These are phyloP conservation scores for Cyclopterus lumpus DNA, from an alignment of 2,797 vertebrate species.

Conservation along the genomic window DNA sequence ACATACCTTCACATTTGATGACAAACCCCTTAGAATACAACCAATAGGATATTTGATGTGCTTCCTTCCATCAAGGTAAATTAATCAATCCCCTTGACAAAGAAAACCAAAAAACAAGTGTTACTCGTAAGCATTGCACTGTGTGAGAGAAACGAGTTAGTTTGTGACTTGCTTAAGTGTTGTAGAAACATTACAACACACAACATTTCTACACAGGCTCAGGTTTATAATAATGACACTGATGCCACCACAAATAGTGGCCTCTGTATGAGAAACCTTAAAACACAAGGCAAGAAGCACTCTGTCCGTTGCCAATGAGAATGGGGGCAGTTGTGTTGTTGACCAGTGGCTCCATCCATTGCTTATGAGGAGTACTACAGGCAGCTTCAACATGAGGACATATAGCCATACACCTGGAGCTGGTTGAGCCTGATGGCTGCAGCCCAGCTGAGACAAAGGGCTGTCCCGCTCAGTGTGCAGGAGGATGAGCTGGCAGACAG, in stretches of 20 bases:
- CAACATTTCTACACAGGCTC: not conserved
- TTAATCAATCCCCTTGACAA: conserved; percentile 45
- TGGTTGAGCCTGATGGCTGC: conserved; percentile 62
- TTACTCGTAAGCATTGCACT: not conserved
- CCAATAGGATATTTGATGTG: conserved; percentile 40
- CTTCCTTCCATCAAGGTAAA: conserved; percentile 71
- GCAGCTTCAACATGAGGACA: conserved; percentile 46
- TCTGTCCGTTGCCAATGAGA: not conserved
- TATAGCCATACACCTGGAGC: conserved; percentile 67
- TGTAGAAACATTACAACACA: not conserved
- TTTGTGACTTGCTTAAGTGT: not conserved
- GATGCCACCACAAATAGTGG: not conserved
- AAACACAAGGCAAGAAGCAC: not conserved
- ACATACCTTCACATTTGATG: conserved; percentile 87
- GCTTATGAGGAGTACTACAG: conserved; percentile 66
- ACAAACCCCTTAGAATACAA: conserved; percentile 74
- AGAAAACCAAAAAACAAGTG: conserved; percentile 19
- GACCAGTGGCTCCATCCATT: conserved; percentile 68
- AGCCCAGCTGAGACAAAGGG: conserved; percentile 45
- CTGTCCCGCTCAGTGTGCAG: conserved; percentile 17
- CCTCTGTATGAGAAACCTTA: not conserved
- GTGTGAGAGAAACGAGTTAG: not conserved
- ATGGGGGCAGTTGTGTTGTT: conserved; percentile 45
- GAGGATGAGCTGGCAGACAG: not conserved
- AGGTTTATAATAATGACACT: not conserved